Evolutionary conservation across 2,113 vertebrate species (phyloP), one percentile per base, ranked within the genome.

Genomic region (Corydoras sp.): DNA sequence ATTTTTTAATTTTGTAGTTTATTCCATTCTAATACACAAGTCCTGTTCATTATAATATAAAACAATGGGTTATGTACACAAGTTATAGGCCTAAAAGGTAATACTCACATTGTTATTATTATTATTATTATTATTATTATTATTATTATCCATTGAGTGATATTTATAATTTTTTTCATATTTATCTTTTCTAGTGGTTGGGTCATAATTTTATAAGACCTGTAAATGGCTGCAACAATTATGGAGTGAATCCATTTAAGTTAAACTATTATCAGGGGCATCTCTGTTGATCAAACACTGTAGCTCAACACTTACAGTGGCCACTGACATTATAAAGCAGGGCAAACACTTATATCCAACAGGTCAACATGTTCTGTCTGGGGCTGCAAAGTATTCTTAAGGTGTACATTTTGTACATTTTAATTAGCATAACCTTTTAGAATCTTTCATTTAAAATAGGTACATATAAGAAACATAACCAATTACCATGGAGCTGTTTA

Each of bases 51-150:
- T 5, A 43, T 43, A 43, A 4, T 43, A 43, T 43, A 43, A 43
- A 43, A 24, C 18, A 43, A 43, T 43, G 35, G 35, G 35, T 53
- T 53, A 14, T 10, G 10, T 53, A 12, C 51, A 53, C 10, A 14
- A 10, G 3, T 12, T 53, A 9, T 11, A 8, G 10, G 10, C 51
- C 3, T 53, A 10, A 53, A 53, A 59, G 58, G 72, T 74, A 73
- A 68, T 30, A 65, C 69, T 71, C 67, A 62, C 72, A 76, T 35
- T 68, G 70, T 77, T 87, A 85, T 79, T 83, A 80, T 81, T 78
- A 81, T 73, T 78, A 83, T 81, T 64, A 84, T 87, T 88, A 83
- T 88, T 83, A 24, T 80, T 87, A 84, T 65, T 74, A 79, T 85
- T 85, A 71, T 76, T 79, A 82, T 81, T 83, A 79, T 87, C 84